phyloP scores from a whole-genome alignment of 2,113 vertebrate genomes.

The western clawed frog (Xenopus tropicalis) region UCB_Xtro_10.0 CM004445.2:85440501-85441000 shows the following conservation, averaged over 20 bases:
- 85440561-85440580: slow-evolving; percentile 55
- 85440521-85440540: slow-evolving; percentile 51
- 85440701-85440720: slow-evolving; percentile 58
- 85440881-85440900: too few species aligned
- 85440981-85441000: too few species aligned
- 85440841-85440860: slow-evolving; percentile 27
- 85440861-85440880: slow-evolving; percentile 4
- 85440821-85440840: slow-evolving; percentile 40
- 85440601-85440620: slow-evolving; percentile 52
- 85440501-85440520: slow-evolving; percentile 32
- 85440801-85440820: slow-evolving; percentile 13
- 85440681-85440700: slow-evolving; percentile 57
- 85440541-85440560: slow-evolving; percentile 54
- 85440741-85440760: slow-evolving; percentile 57
- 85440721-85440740: slow-evolving; percentile 57
- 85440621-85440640: slow-evolving; percentile 59
- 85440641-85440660: slow-evolving; percentile 45
- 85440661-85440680: slow-evolving; percentile 30
- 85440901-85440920: too few species aligned
- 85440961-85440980: too few species aligned
- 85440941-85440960: too few species aligned
- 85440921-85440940: too few species aligned
- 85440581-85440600: slow-evolving; percentile 55
- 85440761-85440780: slow-evolving; percentile 47
- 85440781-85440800: slow-evolving; percentile 46